A percentile compares a stretch with the other conserved stretches of the same genome.
These are phyloP conservation scores for Coccyzus lansbergi DNA, from an alignment of 2,797 vertebrate species.

Conservation along the genomic window DNA sequence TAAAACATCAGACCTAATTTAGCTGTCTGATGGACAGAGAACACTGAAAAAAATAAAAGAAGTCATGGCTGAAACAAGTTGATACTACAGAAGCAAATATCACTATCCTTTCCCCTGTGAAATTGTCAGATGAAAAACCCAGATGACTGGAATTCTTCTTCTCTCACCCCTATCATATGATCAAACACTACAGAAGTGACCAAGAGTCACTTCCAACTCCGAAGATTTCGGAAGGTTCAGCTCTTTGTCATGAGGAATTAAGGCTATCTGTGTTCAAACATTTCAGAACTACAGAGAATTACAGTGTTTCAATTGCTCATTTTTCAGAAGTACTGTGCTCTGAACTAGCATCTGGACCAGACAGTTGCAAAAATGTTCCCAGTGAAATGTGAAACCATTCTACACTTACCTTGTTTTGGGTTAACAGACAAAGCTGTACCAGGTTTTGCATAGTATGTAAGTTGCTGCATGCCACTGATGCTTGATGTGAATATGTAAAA, in stretches of 20 bases:
- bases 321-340: not conserved
- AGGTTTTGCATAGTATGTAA: not conserved
- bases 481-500: not conserved
- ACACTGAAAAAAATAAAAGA: not conserved
- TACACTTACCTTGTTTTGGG: not conserved
- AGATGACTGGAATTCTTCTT: not conserved
- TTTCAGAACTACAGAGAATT: not conserved
- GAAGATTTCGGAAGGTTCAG: not conserved
- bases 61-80: not conserved
- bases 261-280: not conserved
- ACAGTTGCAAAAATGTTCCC: not conserved
- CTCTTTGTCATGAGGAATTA: not conserved
- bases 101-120: not conserved
- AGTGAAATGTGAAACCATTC: not conserved
- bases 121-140: not conserved
- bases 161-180: not conserved
- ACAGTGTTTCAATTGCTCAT: not conserved
- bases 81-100: not conserved
- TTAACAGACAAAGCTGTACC: not conserved
- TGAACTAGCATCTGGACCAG: slow-evolving; percentile 1
- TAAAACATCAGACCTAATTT: not conserved
- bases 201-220: not conserved
- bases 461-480: not conserved
- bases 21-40: not conserved
- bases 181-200: not conserved